Evolutionary conservation across 2,797 vertebrate species (phyloP).

Genomic region (Prionace glauca): DNA sequence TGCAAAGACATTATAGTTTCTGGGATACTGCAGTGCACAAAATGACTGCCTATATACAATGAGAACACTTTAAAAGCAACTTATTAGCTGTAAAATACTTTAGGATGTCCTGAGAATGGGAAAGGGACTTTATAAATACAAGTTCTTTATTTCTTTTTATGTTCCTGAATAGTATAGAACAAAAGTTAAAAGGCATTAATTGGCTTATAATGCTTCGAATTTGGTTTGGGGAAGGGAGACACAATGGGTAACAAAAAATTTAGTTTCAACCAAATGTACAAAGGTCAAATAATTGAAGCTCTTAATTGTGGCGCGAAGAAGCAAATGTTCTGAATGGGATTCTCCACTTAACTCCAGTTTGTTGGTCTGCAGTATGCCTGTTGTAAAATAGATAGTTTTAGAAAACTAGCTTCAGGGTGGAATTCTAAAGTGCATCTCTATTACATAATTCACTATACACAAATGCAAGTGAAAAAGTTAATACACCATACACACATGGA

Average conservation of each 20-base stretch:
- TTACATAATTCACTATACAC: neutral
- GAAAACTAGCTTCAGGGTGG: neutral
- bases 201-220: neutral
- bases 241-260: neutral
- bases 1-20: neutral
- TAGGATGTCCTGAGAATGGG: neutral
- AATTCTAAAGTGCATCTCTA: neutral
- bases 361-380: neutral
- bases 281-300: neutral
- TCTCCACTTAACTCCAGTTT: neutral
- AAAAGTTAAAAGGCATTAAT: neutral
- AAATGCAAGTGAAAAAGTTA: neutral
- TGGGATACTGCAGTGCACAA: neutral
- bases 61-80: neutral
- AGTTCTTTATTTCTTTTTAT: neutral
- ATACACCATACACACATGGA: neutral
- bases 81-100: neutral
- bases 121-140: neutral
- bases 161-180: neutral
- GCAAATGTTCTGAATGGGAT: neutral
- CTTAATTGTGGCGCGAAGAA: neutral
- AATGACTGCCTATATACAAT: neutral
- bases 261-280: neutral
- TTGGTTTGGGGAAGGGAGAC: neutral
- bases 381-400: neutral